Evolutionary conservation across 2,113 vertebrate genomes (phyloP), one percentile per base, ranked within the genome.

Genomic region (Cephalopterus ornatus): DNA sequence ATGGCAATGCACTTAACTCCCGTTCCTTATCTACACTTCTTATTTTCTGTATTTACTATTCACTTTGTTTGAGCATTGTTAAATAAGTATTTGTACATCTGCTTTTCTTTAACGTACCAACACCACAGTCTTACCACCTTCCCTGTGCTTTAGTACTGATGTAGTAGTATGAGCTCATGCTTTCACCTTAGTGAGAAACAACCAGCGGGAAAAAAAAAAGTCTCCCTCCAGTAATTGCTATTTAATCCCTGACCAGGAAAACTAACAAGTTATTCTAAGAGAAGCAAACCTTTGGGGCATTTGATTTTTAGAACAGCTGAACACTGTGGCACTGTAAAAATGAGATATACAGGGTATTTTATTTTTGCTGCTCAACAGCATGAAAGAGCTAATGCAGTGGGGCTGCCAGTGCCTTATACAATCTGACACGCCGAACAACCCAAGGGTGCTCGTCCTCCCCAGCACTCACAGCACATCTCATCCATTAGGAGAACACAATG

Each of bases 311-410:
- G 79, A 83, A 11, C 0, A 11, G 82, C 72, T 63, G 71, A 94
- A 53, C 26, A 6, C 67, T 16, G 79, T 2, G 0, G 68, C 63
- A 12, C 84, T 13, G 83, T 79, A 92, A 83, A 22, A 80, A 67
- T 52, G n/a, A 93, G 49, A 88, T 39, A 1, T 2, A 74, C 20
- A 44, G 78, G 32, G 22, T 21, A 26, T 76, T 93, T 95, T 93
- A 55, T 88, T 90, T 93, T 80, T 93, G 88, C 92, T 96, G 93
- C 81, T 94, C 87, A 76, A 58, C 74, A 85, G 94, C 94, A 95
- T 1, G 28, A 87, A 71, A 50, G 88, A 85, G 82, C 77, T 46
- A 91, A 95, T 39, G 93, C 95, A 91, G 84, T 0, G 7, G 92
- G 92, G 94, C 94, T 95, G 94, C 84, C 92, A 39, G 93, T 0